Conservation (phyloP, 2,797 vertebrate species). For the Cossypha heuglini region DNA sequence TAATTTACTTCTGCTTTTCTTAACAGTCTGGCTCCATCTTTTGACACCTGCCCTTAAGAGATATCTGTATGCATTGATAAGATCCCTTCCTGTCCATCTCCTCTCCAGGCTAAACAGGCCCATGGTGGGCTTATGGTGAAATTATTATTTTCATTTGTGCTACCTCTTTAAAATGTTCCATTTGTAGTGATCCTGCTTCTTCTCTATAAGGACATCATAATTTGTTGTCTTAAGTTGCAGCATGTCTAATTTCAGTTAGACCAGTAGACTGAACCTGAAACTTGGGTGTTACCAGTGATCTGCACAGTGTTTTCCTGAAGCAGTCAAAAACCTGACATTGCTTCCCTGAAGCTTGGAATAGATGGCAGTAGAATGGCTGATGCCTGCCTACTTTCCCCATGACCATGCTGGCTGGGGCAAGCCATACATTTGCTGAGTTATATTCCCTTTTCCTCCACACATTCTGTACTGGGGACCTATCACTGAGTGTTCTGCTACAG, state of each 20-base stretch:
- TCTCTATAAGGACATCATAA: neutral
- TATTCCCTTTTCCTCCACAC: neutral
- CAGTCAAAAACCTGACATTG: neutral
- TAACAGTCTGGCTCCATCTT: neutral
- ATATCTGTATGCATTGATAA: neutral
- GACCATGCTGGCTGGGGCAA: rapidly evolving
- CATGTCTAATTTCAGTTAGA: neutral
- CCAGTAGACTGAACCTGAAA: neutral
- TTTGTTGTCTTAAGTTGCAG: neutral
- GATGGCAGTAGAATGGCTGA: neutral
- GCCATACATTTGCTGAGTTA: neutral
- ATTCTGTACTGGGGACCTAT: neutral
- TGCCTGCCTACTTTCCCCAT: neutral
- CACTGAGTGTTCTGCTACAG: neutral
- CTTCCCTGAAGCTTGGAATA: neutral
- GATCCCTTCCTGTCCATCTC: no score
- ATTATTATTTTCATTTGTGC: neutral
- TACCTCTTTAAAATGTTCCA: rapidly evolving
- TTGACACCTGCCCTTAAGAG: neutral
- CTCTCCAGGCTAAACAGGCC: neutral
- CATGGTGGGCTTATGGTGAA: neutral
- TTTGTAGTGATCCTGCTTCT: neutral
- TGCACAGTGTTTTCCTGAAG: neutral
- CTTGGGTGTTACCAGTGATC: neutral
- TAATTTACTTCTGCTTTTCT: neutral